phyloP scores from a whole-genome alignment of 2,797 vertebrate genomes.

The Poecilia gillii region DNA sequence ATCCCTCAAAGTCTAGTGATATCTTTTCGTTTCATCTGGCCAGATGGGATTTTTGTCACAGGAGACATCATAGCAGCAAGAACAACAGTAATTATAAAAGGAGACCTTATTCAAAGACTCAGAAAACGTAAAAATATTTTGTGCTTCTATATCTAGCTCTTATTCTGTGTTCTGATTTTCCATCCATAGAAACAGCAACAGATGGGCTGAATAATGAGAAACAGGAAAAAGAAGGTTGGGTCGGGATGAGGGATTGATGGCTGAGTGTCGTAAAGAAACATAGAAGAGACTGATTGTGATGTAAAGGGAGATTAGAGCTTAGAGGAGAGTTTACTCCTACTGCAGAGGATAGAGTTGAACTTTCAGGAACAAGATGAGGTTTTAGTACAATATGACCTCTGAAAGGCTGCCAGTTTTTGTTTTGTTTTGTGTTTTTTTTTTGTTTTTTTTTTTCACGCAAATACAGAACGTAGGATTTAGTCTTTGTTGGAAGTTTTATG shows the following conservation, averaged over 20 bases:
- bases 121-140: background rate
- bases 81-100: background rate
- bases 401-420: slow-evolving; percentile 1
- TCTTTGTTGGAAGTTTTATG: slow-evolving; percentile 2
- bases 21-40: background rate
- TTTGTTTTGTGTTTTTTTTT: background rate
- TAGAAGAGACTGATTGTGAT: slow-evolving; percentile 56
- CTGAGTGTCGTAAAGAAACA: slow-evolving; percentile 41
- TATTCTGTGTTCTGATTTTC: background rate
- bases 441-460: too few relatives aligned
- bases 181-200: slow-evolving; percentile 37
- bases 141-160: background rate
- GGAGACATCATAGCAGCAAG: background rate
- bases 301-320: slow-evolving; percentile 69
- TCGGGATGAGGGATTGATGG: slow-evolving; percentile 37
- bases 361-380: slow-evolving; percentile 10
- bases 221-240: slow-evolving; percentile 13
- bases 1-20: background rate
- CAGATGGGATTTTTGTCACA: background rate
- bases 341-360: slow-evolving; percentile 1
- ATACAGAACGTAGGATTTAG: background rate
- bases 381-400: background rate
- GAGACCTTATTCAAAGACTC: background rate
- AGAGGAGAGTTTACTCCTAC: slow-evolving; percentile 20
- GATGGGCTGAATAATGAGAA: slow-evolving; percentile 59